Evolutionary conservation across 1,140 invertebrate species (phyloP).

Genomic region (Melipona quadrifasciata): DNA sequence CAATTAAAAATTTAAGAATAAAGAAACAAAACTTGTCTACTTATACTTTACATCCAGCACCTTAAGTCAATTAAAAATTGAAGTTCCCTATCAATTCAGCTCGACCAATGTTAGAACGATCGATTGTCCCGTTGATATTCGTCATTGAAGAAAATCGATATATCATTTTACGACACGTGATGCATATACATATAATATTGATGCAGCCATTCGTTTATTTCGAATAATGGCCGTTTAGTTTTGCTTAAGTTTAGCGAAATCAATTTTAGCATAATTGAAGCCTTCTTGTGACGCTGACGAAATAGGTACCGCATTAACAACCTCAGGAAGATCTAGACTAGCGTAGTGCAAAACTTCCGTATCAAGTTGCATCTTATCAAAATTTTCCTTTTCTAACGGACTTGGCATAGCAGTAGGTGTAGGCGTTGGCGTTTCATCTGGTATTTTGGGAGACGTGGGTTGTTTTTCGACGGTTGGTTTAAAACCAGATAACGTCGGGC

Average conservation of each 20-base stretch:
- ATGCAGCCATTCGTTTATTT: background rate
- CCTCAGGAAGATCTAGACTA: slow-evolving; percentile 84
- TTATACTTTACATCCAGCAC: slow-evolving; percentile 39
- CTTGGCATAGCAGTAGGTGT: slow-evolving; percentile 76
- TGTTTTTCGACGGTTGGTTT: slow-evolving; percentile 68
- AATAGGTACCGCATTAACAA: slow-evolving; percentile 72
- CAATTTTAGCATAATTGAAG: slow-evolving; percentile 87
- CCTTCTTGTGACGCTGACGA: slow-evolving; percentile 79
- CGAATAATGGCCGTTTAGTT: slow-evolving; percentile 66
- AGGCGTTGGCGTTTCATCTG: slow-evolving; percentile 75
- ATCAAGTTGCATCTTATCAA: slow-evolving; percentile 75
- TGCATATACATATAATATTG: background rate
- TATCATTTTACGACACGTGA: slow-evolving; percentile 9
- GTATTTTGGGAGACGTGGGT: slow-evolving; percentile 72
- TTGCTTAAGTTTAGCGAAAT: slow-evolving; percentile 85
- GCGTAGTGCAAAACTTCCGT: slow-evolving; percentile 84
- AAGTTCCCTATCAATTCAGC: slow-evolving; percentile 15
- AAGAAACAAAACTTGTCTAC: slow-evolving; percentile 52
- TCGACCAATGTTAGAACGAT: slow-evolving; percentile 60
- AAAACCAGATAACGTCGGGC: slow-evolving; percentile 75
- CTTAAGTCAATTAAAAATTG: background rate
- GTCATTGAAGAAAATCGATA: slow-evolving; percentile 40
- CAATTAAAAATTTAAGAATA: slow-evolving; percentile 23
- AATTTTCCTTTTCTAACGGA: slow-evolving; percentile 74
- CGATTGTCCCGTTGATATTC: slow-evolving; percentile 33